Base-by-base conservation (phyloP, 2,797 vertebrate genomes). In the Mormyrus proboscirostris region DNA sequence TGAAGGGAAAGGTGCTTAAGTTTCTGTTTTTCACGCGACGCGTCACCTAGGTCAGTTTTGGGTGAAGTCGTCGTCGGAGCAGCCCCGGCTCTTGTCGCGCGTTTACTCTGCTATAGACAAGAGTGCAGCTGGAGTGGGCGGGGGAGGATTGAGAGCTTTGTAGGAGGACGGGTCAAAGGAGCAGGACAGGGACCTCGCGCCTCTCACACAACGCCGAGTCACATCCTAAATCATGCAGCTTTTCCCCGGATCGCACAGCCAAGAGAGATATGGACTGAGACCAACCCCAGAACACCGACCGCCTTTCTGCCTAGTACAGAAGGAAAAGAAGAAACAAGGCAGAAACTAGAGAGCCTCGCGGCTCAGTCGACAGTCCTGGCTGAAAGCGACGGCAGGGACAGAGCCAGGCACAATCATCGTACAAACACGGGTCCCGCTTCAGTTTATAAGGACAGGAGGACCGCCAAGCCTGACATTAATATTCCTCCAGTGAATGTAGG, bases 41-140 rank as follows among this genome's bases (percentile, higher is more conserved):
- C 16, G 2, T n/a, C 9, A 59, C n/a, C 25, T 33, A 49, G 62
- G 82, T 84, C 62, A 25, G 22, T 91, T 94, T 95, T 90, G 92
- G 92, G 94, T 95, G 93, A 94, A 94, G 93, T 95, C 94, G 95
- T 93, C 85, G 88, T 91, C 47, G 73, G 88, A 89, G 38, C 90
- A 38, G 65, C 10, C 65, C 29, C 65, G 29, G 65, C 10, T 47
- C 90, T 62, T 90, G 90, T 92, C 51, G 65, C 91, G 91, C 65
- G 14, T 73, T 73, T 73, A 16, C 65, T 38, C 12, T 29, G 29
- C 29, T 38, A 92, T 38, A 92, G 90, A 93, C 91, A 91, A 93
- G 91, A 90, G 87, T 22, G 38, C 16, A 50, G 53, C 57, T 50
- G 19, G 47, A 47, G 22, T 33, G 59, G 10, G 73, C 2, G 47